A percentile compares a stretch with the other conserved stretches of the same genome.
phyloP scores from a whole-genome alignment of 2,113 vertebrate species.

The Hylia prasina region DNA sequence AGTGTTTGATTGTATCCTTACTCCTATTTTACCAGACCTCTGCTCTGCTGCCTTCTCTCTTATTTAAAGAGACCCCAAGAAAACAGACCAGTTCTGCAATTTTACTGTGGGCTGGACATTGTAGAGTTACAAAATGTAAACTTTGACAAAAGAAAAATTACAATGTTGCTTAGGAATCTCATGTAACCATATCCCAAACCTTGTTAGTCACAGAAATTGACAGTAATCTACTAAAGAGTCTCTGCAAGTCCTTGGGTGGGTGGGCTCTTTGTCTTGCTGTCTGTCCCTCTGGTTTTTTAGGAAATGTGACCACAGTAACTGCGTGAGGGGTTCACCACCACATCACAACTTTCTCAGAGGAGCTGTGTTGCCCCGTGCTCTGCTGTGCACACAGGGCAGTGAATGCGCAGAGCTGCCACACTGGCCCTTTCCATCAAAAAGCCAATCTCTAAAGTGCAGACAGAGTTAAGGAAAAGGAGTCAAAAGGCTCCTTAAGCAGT shows the following conservation, averaged over 20 bases:
- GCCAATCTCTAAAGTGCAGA: neutral
- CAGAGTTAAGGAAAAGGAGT: neutral
- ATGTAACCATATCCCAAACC: neutral
- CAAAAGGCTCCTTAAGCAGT: neutral
- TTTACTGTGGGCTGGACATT: neutral
- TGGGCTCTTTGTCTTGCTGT: neutral
- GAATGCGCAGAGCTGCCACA: neutral
- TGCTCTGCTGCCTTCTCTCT: neutral
- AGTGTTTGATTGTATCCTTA: neutral
- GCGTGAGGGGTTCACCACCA: neutral
- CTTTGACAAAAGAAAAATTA: neutral
- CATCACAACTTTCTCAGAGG: neutral
- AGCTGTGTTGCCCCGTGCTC: accelerated
- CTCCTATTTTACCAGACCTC: neutral
- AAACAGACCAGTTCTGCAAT: neutral
- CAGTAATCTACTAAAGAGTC: neutral
- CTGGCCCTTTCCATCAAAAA: neutral
- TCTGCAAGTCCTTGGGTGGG: neutral
- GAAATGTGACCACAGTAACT: neutral
- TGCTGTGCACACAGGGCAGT: neutral
- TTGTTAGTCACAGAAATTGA: neutral
- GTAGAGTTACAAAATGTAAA: neutral
- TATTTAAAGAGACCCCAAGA: neutral
- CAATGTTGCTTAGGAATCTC: neutral
- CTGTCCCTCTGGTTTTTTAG: neutral